A percentile compares a stretch with the other conserved stretches of the same genome.
phyloP scores from a whole-genome alignment of 2,113 vertebrate genomes.

The Peromyscus polionotus region DNA sequence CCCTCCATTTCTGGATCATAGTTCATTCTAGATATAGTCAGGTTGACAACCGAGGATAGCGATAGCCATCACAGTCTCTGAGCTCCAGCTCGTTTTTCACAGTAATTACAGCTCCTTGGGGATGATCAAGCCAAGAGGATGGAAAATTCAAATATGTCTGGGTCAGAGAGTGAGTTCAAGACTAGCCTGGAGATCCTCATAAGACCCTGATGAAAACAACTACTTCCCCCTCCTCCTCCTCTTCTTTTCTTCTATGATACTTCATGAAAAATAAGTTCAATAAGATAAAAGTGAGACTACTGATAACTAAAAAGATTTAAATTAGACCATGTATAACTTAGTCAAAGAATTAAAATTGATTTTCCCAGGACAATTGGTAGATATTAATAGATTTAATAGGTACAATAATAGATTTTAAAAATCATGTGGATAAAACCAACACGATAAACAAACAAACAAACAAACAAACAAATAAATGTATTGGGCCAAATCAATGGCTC shows the following conservation, averaged over 20 bases:
- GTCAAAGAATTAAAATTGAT: background rate
- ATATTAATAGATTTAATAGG: too few species aligned
- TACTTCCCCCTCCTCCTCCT: background rate
- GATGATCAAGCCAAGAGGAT: background rate
- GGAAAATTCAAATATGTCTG: background rate
- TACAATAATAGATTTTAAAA: background rate
- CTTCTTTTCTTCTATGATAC: too few species aligned
- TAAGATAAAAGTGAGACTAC: background rate
- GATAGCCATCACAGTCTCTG: background rate
- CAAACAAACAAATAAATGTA: too few species aligned
- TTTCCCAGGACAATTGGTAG: background rate
- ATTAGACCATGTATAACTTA: background rate
- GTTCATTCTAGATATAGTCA: background rate
- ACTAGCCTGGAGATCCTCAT: too few species aligned
- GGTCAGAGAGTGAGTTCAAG: background rate
- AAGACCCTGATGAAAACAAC: background rate
- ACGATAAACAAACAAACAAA: background rate
- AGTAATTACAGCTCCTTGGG: background rate
- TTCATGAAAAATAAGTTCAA: slow-evolving; percentile 40
- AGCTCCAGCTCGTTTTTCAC: background rate
- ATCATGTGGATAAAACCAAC: background rate
- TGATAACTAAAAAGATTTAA: slow-evolving; percentile 31
- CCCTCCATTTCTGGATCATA: background rate
- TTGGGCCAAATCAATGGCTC: background rate
- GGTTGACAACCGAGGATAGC: background rate